Evolutionary conservation across 2,888 invertebrate species (phyloP), one percentile per base, ranked within the genome.

Genomic region (Chesias legatella): DNA sequence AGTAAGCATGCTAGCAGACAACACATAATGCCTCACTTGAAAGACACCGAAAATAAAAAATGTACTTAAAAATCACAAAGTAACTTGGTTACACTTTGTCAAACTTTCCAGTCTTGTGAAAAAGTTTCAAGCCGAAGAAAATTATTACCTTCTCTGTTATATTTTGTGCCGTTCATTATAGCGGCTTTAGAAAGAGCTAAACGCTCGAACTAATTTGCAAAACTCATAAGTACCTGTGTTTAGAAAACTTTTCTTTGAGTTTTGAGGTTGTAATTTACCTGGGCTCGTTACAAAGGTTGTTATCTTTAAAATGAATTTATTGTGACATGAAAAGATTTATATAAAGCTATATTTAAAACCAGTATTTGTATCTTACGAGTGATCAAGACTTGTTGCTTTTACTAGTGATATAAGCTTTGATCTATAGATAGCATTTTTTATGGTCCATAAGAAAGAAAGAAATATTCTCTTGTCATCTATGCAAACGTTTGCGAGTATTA

Each of bases 141-240:
- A 36, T 43, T 32, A 35, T 39, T 39, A 33, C 34, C 21, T 27
- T 34, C 38, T 47, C 39, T 43, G 33, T 43, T 35, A 43, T 47
- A 35, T 38, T 37, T 41, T 34, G 10, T 28, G 29, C 43, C 50
- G 40, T 48, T 44, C 43, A 43, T 48, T 48, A 43, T 31, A 29
- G 24, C 10, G 28, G 43, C 42, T 48, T n/a, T 50, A 36, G 40
- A 39, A 50, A 50, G 45, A 32, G 41, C 41, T 50, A 40, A 44
- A 50, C 41, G 44, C 40, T 47, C 25, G 26, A 43, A 43, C 24
- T 47, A 39, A 39, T 36, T 39, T 25, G 25, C 11, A n/a, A 32
- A 37, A 37, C 29, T 43, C 33, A 8, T 22, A 27, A 31, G 36
- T 21, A 32, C 20, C 6, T 32, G 7, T 22, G 20, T 35, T 32